A percentile compares a stretch with the other conserved stretches of the same genome.
These are phyloP conservation scores for Leucoptera coffeella DNA, from an alignment of 2,888 invertebrate species.

Conservation along the genomic window DNA sequence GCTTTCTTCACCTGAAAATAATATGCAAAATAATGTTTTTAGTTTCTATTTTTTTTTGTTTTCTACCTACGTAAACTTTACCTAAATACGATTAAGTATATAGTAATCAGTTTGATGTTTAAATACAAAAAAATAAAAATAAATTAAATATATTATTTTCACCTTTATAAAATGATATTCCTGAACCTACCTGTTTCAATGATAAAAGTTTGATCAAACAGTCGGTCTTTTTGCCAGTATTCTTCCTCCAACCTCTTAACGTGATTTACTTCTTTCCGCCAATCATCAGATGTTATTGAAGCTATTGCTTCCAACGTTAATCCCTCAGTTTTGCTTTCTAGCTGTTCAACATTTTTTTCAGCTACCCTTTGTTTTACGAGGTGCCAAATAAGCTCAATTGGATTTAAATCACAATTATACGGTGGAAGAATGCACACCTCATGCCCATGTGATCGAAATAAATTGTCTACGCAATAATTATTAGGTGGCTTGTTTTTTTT, in stretches of 20 bases:
- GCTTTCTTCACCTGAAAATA: too few species aligned
- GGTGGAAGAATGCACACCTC: slow-evolving; percentile 10
- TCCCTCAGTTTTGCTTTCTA: slow-evolving; percentile 2
- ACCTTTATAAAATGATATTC: too few species aligned
- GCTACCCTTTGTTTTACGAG: slow-evolving; percentile 5
- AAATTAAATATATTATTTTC: too few species aligned
- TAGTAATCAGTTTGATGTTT: too few species aligned
- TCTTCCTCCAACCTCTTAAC: slow-evolving; percentile 1
- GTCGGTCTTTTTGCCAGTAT: slow-evolving; percentile 3
- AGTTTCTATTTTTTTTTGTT: too few species aligned
- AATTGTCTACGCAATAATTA: slow-evolving; percentile 7
- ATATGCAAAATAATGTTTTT: too few species aligned
- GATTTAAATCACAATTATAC: too few species aligned
- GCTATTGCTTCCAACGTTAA: slow-evolving; percentile 3
- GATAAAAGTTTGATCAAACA: neutral
- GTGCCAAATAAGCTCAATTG: slow-evolving; percentile 8
- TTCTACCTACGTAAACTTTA: too few species aligned
- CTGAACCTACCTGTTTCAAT: neutral
- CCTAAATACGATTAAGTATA: too few species aligned
- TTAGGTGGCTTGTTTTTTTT: slow-evolving; percentile 6
- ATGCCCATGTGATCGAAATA: too few species aligned
- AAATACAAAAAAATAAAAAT: too few species aligned
- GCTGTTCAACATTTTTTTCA: slow-evolving; percentile 2
- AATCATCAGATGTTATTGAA: slow-evolving; percentile 4
- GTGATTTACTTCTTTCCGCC: slow-evolving; percentile 3